Evolutionary conservation across 2,797 vertebrate genomes (phyloP).

Genomic region (Cynopterus sphinx): DNA sequence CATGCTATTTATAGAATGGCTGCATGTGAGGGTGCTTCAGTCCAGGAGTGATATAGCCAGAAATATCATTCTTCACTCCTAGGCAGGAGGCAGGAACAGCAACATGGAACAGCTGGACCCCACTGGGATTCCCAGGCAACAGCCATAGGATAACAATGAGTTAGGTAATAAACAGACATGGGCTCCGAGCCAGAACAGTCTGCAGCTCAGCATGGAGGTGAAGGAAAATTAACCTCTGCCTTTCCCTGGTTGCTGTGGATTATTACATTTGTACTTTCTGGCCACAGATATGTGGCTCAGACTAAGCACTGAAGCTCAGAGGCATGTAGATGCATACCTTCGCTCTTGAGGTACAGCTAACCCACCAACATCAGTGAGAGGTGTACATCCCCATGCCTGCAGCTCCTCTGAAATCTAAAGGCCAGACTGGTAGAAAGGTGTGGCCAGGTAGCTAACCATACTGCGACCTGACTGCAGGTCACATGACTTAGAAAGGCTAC

Average conservation of each 20-base stretch:
- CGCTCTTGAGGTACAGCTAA: background rate
- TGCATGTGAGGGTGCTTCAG: background rate
- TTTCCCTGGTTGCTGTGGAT: background rate
- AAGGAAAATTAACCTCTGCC: background rate
- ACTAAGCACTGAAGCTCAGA: background rate
- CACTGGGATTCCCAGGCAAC: background rate
- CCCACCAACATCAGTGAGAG: background rate
- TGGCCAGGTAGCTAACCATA: background rate
- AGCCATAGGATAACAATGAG: background rate
- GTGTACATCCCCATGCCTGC: fast-evolving
- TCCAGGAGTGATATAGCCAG: background rate
- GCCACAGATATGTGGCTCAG: background rate
- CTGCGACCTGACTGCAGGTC: background rate
- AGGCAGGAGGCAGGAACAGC: background rate
- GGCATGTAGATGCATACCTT: background rate
- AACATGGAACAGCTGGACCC: background rate
- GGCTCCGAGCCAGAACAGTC: background rate
- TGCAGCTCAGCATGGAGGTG: background rate
- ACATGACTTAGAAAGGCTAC: background rate
- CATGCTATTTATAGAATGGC: background rate
- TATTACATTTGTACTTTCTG: background rate
- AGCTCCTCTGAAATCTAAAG: background rate
- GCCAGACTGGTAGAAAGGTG: background rate
- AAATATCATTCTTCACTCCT: background rate
- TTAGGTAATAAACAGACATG: background rate